Percentiles rank a stretch among this genome's conserved stretches.
These are phyloP conservation scores for Octonoba sinensis DNA, from an alignment of 2,888 invertebrate genomes.

Conservation along the genomic window DNA sequence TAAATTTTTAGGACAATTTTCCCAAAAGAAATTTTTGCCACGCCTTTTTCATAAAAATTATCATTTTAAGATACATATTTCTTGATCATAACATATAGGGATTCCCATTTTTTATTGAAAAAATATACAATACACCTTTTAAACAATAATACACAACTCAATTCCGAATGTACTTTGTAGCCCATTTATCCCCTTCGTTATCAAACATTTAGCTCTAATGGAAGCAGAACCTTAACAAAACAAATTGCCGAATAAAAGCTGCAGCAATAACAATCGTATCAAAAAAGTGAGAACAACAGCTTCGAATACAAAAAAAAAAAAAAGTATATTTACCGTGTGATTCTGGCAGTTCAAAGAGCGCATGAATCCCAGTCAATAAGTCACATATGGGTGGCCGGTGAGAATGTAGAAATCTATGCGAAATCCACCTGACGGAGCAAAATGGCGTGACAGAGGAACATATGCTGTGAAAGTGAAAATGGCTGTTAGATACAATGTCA, in stretches of 20 bases:
- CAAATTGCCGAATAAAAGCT: background rate
- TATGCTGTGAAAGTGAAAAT: slow-evolving; percentile 9
- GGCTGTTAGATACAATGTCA: too few relatives aligned
- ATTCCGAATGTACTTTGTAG: too few relatives aligned
- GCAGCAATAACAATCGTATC: background rate
- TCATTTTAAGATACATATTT: too few relatives aligned
- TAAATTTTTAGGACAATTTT: too few relatives aligned
- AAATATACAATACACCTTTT: too few relatives aligned
- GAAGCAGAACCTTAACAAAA: background rate
- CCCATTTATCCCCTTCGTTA: too few relatives aligned
- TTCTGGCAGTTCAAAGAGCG: slow-evolving; percentile 13
- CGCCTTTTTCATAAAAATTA: too few relatives aligned
- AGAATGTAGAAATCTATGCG: slow-evolving; percentile 10
- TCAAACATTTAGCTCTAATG: too few relatives aligned
- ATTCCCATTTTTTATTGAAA: too few relatives aligned
- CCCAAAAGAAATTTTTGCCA: too few relatives aligned
- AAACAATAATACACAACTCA: too few relatives aligned
- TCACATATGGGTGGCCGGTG: slow-evolving; percentile 43
- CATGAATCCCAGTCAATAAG: slow-evolving; percentile 39
- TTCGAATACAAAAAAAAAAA: background rate
- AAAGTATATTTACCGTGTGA: background rate
- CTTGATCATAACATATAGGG: too few relatives aligned
- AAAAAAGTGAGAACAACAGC: slow-evolving; percentile 2
- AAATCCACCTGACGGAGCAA: slow-evolving; percentile 34
- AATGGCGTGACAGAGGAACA: slow-evolving; percentile 45